Evolutionary conservation across 2,113 vertebrate species (phyloP).

Genomic region (Rattus rattus): DNA sequence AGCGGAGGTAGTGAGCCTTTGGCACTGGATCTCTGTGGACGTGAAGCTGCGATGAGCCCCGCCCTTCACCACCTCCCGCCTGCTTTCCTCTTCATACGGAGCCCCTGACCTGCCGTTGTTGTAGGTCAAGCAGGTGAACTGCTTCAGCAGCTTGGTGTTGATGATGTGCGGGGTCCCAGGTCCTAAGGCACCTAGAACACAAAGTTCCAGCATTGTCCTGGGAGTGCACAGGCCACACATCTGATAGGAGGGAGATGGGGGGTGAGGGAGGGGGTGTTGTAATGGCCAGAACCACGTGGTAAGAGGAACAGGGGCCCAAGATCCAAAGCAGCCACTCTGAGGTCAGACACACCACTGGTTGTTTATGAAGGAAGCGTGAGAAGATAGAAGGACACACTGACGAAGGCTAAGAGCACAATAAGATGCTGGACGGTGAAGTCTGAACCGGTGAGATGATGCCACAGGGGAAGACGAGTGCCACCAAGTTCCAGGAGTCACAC

Average conservation of each 20-base stretch:
- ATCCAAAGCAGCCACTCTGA: not conserved
- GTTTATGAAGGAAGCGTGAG: not conserved
- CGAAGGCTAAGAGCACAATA: not conserved
- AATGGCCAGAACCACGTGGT: not conserved
- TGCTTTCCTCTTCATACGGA: not conserved
- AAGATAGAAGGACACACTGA: not conserved
- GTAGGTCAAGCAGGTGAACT: slow-evolving; percentile 87
- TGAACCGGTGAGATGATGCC: not conserved
- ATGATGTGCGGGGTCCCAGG: slow-evolving; percentile 85
- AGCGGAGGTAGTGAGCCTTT: not conserved
- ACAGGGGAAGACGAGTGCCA: not conserved
- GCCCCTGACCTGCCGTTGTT: slow-evolving; percentile 86
- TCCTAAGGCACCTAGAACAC: slow-evolving; percentile 84
- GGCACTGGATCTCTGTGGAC: not conserved
- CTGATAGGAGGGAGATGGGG: not conserved
- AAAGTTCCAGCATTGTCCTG: slow-evolving; percentile 42
- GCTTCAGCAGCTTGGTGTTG: slow-evolving; percentile 86
- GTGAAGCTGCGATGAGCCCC: not conserved
- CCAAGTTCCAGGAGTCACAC: not conserved
- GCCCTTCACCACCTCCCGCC: not conserved
- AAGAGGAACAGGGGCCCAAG: not conserved
- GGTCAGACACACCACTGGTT: rapidly evolving
- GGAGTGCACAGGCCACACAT: not conserved
- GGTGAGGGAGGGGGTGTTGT: not conserved
- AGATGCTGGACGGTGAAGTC: not conserved